Conservation (phyloP, 2,113 vertebrate species). For the Peromyscus leucopus region DNA sequence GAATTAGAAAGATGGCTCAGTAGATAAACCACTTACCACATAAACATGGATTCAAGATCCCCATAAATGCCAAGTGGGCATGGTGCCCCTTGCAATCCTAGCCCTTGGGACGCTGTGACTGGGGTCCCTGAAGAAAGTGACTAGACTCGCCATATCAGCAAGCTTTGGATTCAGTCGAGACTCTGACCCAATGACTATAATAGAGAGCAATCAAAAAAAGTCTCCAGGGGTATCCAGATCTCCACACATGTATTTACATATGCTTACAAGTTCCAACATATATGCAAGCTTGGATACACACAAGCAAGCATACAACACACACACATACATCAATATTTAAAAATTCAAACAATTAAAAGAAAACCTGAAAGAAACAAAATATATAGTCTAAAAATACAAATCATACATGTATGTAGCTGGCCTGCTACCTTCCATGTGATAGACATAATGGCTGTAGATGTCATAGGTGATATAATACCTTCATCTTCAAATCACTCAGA, state of each 20-base stretch:
- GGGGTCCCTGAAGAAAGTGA: background rate
- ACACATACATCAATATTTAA: background rate
- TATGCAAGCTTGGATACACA: background rate
- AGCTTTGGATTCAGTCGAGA: background rate
- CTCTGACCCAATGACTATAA: background rate
- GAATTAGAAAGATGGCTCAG: background rate
- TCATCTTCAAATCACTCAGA: background rate
- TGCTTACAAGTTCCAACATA: background rate
- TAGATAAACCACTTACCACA: background rate
- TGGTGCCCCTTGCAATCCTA: no score
- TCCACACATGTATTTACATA: background rate
- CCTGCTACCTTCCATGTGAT: background rate
- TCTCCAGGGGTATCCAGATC: background rate
- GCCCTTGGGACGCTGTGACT: background rate
- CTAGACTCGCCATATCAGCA: background rate
- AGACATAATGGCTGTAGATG: background rate
- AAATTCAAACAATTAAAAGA: slow-evolving; percentile 11
- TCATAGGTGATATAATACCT: background rate
- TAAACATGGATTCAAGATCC: background rate
- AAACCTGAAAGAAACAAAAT: slow-evolving; percentile 35
- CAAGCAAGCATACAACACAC: background rate
- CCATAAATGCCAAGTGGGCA: background rate
- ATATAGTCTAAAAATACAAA: background rate
- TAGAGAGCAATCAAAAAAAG: background rate
- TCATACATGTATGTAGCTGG: background rate